Evolutionary conservation across 2,113 vertebrate species (phyloP), one percentile per base, ranked within the genome.

Genomic region (Cariama cristata): DNA sequence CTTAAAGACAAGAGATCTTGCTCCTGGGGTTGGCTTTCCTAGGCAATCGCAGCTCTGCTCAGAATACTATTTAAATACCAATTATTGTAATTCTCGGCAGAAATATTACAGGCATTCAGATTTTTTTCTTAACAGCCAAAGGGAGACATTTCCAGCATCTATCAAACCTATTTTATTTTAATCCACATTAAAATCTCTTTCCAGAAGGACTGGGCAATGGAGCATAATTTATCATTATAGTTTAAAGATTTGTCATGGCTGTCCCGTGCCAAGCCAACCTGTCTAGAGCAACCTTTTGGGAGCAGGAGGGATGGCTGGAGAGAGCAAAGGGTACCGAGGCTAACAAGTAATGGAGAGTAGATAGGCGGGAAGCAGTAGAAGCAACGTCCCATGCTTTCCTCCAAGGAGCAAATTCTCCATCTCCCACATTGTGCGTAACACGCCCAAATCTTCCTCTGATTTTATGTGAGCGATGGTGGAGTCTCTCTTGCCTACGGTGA

Each of bases 61-160:
- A 93, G 95, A 96, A 97, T 93, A 89, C 95, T 96, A 90, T 97
- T 97, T 96, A 97, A 97, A 97, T 96, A 97, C 95, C 96, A 97
- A 97, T 97, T 97, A 97, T 97, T 96, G 86, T 93, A 96, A 97
- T 97, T 98, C 97, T 97, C 90, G 0, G 93, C 95, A 97, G 97
- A 97, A 97, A 96, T 97, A 97, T 97, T 97, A 97, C 93, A 97
- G 84, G 75, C 97, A 91, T 97, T 96, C 91, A 82, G 85, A 85
- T 91, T 90, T 92, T 90, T 94, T 85, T 72, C 79, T 95, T 93
- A 83, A 92, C 60, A 89, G 94, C 93, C 89, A 76, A 91, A 93
- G 85, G 77, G 86, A 95, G 92, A 94, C 82, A 62, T 85, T 96
- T 95, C 93, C 81, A 93, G 86, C 71, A 85, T 95, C 93, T 91